Base-by-base conservation (phyloP, 2,797 vertebrate genomes). In the Champsocephalus gunnari region DNA sequence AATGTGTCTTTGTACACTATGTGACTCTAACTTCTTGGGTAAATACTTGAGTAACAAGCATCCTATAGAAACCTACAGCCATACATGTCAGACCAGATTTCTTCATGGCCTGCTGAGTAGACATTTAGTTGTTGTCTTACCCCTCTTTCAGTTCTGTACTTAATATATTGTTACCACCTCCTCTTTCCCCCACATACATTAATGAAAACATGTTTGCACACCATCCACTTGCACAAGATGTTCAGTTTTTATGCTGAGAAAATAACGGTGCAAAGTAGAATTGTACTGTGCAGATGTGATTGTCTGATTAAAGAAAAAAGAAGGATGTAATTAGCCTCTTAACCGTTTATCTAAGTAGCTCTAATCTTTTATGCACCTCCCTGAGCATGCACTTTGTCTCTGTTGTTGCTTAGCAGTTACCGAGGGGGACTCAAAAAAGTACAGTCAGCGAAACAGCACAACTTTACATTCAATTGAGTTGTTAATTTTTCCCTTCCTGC, bases 31-130 rank as follows among this genome's bases (percentile, higher is more conserved):
- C 17, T 7, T 17, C 12, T 44, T 3, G 21, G 34, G 34, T 19
- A 14, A 12, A 38, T 38, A 38, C 34, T 38, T 38, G 7, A 38
- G 45, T 14, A 34, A 11, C 38, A n/a, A 28, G 24, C 56, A 45
- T 48, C 14, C 11, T 55, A 41, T 53, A 57, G 21, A 68, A 61
- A 53, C 62, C 32, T 8, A 2, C 19, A 49, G 58, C 16, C 48
- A 32, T 55, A 77, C 65, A 83, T 71, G 77, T 85, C 85, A 75
- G 73, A 62, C 47, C 63, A 14, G 70, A 85, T 82, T n/a, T 71
- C 49, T 58, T 77, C 13, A 12, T 77, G 81, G 67, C 67, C 63
- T 59, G 48, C 62, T 81, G 83, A 81, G 66, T 84, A 66, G 80
- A 78, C 56, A 61, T 63, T 51, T 28, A 66, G 41, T 73, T 75